Evolutionary conservation across 2,797 vertebrate genomes (phyloP), one percentile per base, ranked within the genome.

Genomic region (Sibirionetta formosa): DNA sequence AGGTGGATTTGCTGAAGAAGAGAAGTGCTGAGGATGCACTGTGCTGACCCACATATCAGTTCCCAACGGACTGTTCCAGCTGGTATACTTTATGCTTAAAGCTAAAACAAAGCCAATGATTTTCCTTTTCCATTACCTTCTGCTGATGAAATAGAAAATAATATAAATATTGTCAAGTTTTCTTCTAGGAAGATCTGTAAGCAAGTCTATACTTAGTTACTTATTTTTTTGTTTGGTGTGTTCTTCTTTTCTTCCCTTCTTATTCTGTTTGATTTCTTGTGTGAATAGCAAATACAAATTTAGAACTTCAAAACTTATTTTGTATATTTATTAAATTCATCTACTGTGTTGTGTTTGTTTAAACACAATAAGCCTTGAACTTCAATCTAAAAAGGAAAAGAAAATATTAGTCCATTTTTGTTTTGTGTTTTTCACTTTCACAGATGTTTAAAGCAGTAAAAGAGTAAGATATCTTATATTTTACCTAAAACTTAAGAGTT

Each of bases 41-140:
- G 98, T 98, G 96, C 98, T 99, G 99, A 99, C 99, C 99, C 98
- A 99, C 97, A 99, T 99, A 98, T 98, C 96, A 95, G 96, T 94
- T 99, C 98, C 98, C 98, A 90, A 81, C 68, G 98, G 98, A 98
- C 95, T 96, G 94, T 93, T 93, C 97, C 98, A 98, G 97, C 98
- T 98, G 98, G 97, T 79, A 17, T 3, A 93, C 83, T 84, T 70
- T 93, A 53, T 84, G 93, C 90, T 97, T 93, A 92, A 69, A 97
- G 72, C 97, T 97, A 92, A 97, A 96, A 95, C 89, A 97, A 97
- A 90, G 83, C 50, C 24, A 61, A 79, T 17, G 38, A 61, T 95
- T 76, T 87, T 64, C 68, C 31, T 29, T 94, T 96, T 94, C 73
- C 17, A 79, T 96, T 97, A 76, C 76, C 65, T 92, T 24, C 69